Conservation (phyloP, 1,140 invertebrate genomes). For the Bombus superbus region DNA sequence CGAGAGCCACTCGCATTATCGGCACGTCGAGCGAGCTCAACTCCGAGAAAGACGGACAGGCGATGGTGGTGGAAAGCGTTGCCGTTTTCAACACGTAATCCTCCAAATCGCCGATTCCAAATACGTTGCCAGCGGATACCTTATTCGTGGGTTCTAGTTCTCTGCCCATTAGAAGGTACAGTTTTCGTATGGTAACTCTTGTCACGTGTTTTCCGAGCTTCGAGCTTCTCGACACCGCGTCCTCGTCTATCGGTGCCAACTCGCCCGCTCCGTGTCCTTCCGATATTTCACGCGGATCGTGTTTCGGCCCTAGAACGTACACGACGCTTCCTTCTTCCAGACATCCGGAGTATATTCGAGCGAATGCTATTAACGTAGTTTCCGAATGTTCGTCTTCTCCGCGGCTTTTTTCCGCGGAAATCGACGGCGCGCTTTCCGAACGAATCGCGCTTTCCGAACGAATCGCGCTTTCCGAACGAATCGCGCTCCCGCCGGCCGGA, state of each 20-base stretch:
- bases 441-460: too few species aligned
- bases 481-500: rapidly evolving
- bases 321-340: slow-evolving; percentile 90
- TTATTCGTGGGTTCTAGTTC: slow-evolving; percentile 92
- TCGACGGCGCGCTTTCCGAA: slow-evolving; percentile 76
- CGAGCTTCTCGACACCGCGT: slow-evolving; percentile 86
- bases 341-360: slow-evolving; percentile 95
- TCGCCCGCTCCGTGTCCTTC: slow-evolving; percentile 75
- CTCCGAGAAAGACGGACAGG: slow-evolving; percentile 95
- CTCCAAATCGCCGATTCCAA: slow-evolving; percentile 94
- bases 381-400: slow-evolving; percentile 67
- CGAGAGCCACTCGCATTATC: slow-evolving; percentile 97
- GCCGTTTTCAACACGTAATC: slow-evolving; percentile 95
- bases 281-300: slow-evolving; percentile 88
- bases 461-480: slow-evolving; percentile 77
- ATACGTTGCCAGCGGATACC: slow-evolving; percentile 94
- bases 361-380: slow-evolving; percentile 93
- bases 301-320: slow-evolving; percentile 95
- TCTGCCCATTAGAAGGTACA: slow-evolving; percentile 97
- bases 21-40: slow-evolving; percentile 91
- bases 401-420: slow-evolving; percentile 68
- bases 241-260: slow-evolving; percentile 81
- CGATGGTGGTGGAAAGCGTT: slow-evolving; percentile 92
- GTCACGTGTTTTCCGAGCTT: slow-evolving; percentile 86
- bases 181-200: slow-evolving; percentile 85